Conservation (phyloP, 2,113 vertebrate genomes). For the Dipodomys merriami region DNA sequence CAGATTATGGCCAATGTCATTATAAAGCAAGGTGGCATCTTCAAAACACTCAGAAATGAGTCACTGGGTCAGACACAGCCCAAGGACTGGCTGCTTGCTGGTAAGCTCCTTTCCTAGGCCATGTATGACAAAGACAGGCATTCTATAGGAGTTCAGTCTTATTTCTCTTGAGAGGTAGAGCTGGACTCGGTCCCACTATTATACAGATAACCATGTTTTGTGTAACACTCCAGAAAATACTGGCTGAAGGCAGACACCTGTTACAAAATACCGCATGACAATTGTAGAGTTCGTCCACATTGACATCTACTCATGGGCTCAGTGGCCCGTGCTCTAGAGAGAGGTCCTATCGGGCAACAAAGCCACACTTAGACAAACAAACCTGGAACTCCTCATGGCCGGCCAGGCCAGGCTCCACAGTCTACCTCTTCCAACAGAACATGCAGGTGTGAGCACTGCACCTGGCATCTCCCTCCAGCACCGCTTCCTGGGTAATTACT, state of each 20-base stretch:
- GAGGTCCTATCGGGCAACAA: too few species aligned
- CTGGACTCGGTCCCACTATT: neutral
- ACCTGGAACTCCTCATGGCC: neutral
- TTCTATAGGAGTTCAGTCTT: neutral
- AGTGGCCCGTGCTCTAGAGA: rapidly evolving
- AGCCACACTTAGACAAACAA: neutral
- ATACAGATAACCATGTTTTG: rapidly evolving
- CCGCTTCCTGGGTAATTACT: rapidly evolving
- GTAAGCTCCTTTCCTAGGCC: neutral
- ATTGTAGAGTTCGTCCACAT: neutral
- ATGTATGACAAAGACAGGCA: neutral
- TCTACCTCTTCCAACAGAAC: neutral
- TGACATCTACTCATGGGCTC: neutral
- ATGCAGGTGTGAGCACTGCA: rapidly evolving
- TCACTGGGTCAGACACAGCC: too few species aligned
- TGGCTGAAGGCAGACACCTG: neutral
- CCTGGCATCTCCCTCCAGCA: rapidly evolving
- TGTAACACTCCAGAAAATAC: too few species aligned
- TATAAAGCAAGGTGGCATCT: neutral
- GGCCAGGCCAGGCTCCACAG: rapidly evolving
- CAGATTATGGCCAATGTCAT: too few species aligned
- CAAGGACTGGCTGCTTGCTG: too few species aligned
- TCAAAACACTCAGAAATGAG: neutral
- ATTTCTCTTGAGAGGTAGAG: neutral
- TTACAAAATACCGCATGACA: neutral